Base-by-base conservation (phyloP, 2,797 vertebrate species). In the Podarcis lilfordi region DNA sequence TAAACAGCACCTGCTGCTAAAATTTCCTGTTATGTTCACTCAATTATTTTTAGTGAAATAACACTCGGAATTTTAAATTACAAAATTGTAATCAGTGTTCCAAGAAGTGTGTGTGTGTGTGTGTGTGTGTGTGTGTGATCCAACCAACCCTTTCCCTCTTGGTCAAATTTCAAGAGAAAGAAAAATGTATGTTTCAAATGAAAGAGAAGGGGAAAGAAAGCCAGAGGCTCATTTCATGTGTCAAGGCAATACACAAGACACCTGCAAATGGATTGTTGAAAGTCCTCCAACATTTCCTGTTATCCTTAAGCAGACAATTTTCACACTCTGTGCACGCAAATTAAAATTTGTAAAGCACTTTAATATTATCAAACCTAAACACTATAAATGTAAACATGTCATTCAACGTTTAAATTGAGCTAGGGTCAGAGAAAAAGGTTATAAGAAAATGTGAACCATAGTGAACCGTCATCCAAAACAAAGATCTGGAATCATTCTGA, bases 1-100 rank as follows among this genome's bases (percentile, higher is more conserved):
- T 10, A 94, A 89, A 89, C 87, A 92, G 92, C 80, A 91, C 79
- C 94, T 91, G 92, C 89, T 92, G 91, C 89, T 93, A 93, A 84
- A 90, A 93, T 96, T 91, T 93, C 92, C 90, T 93, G 90, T 92
- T 92, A 85, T 86, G 92, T 66, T 92, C 89, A 87, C 86, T 93
- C 93, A 85, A 90, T 92, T 95, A 92, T 92, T 95, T 91, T 88
- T 80, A 95, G 94, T 94, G 91, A 95, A 95, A 93, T 91, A 95
- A 95, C 86, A 93, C 88, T 93, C 86, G 85, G 92, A 96, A 94
- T 87, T 91, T 94, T 95, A 95, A 94, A 94, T 94, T 93, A 94
- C 94, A 95, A 95, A 94, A 94, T 94, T 93, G 93, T 94, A 92
- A 94, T 95, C 93, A 94, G 93, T 89, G 93, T 96, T 95, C 94